A percentile compares a stretch with the other conserved stretches of the same genome.
phyloP scores from a whole-genome alignment of 1,140 invertebrate species.

The Ectropis grisescens region DNA sequence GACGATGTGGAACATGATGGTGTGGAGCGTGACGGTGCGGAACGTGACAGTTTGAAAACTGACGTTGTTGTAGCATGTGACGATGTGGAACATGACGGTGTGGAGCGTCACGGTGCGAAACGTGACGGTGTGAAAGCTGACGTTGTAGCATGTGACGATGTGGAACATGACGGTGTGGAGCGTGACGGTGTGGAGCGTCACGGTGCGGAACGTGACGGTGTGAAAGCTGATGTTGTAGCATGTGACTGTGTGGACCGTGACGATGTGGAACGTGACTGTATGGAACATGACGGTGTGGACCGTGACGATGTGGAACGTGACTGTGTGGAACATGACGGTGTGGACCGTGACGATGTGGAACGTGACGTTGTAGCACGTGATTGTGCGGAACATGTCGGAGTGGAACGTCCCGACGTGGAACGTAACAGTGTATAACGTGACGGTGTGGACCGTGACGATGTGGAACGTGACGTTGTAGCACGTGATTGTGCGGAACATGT shows the following conservation, averaged over 20 bases:
- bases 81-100: constrained; percentile 94
- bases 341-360: constrained; percentile 95
- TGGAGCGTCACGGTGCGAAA: constrained; percentile 98
- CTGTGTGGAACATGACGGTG: constrained; percentile 95
- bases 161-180: constrained; percentile 98
- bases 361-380: constrained; percentile 96
- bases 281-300: constrained; percentile 93
- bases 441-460: constrained; percentile 94
- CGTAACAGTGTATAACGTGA: constrained; percentile 94
- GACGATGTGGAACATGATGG: constrained; percentile 94
- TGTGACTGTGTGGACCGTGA: too few species aligned
- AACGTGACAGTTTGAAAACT: too few species aligned
- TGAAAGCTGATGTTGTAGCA: constrained; percentile 93
- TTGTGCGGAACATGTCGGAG: constrained; percentile 95
- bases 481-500: constrained; percentile 94
- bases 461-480: constrained; percentile 97
- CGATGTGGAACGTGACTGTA: constrained; percentile 97
- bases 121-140: too few species aligned
- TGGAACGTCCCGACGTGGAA: constrained; percentile 96
- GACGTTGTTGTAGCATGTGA: too few species aligned
- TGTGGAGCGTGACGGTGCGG: constrained; percentile 97
- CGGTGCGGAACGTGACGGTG: constrained; percentile 97
- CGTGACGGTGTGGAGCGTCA: constrained; percentile 93
- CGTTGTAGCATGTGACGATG: constrained; percentile 94
- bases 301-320: constrained; percentile 96